Conservation (phyloP, 2,113 vertebrate genomes). For the Centropristis striata region DNA sequence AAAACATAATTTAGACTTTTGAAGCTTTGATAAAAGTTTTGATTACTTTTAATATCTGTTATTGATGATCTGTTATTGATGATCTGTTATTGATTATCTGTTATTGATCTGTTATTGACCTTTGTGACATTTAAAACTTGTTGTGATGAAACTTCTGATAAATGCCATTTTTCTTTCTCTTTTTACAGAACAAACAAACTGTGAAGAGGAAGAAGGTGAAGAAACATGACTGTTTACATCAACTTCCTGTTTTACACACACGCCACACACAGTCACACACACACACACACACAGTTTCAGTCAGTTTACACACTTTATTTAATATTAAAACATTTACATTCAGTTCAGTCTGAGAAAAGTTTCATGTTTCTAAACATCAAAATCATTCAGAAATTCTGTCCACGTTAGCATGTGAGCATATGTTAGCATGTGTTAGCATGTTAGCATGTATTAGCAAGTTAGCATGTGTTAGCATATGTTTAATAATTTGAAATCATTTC, state of each 20-base stretch:
- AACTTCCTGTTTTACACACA: conserved; percentile 33
- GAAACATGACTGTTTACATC: conserved; percentile 29
- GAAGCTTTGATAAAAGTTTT: no score
- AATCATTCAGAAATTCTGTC: background rate
- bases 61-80: no score
- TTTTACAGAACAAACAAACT: conserved; percentile 37
- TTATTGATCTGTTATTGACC: no score
- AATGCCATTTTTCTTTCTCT: no score
- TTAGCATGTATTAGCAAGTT: background rate
- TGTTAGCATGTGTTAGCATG: no score
- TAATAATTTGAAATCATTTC: no score
- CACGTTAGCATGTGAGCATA: background rate
- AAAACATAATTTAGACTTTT: no score
- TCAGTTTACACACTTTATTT: background rate
- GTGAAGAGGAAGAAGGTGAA: conserved; percentile 54
- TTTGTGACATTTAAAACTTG: no score
- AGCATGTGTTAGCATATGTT: background rate
- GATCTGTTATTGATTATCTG: no score
- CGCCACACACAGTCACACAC: background rate
- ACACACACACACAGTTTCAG: background rate
- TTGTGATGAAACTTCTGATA: no score
- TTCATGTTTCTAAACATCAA: background rate
- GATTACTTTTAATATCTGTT: no score
- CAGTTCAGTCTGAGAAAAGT: background rate
- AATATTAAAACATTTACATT: background rate